These are phyloP conservation scores for Neotoxoptera formosana DNA, from an alignment of 1,140 invertebrate species.

Conservation along the genomic window DNA sequence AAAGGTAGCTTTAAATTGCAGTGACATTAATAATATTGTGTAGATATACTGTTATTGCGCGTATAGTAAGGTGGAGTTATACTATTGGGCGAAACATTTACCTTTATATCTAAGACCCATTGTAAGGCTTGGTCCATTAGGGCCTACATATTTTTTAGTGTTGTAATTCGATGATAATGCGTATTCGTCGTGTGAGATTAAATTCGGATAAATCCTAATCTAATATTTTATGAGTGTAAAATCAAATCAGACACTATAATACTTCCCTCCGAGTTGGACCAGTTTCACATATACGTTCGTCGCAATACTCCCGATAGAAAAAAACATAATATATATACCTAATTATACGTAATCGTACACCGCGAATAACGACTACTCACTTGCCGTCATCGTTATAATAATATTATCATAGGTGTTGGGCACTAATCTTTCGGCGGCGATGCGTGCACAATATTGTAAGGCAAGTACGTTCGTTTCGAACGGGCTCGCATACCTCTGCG, in stretches of 20 bases:
- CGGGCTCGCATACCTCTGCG: neutral
- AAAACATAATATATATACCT: neutral
- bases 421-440: too few relatives aligned
- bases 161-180: neutral
- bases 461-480: neutral
- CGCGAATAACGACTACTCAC: neutral
- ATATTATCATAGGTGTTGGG: neutral
- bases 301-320: neutral
- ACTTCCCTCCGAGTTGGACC: neutral
- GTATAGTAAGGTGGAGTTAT: neutral
- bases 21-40: neutral
- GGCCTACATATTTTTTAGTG: neutral
- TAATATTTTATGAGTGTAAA: neutral
- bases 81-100: neutral
- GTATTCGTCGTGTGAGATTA: neutral
- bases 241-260: neutral
- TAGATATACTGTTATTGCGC: too few relatives aligned
- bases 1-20: neutral
- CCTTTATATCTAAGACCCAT: neutral
- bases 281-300: neutral
- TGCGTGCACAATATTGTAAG: neutral
- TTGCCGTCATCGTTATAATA: neutral
- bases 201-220: neutral
- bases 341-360: neutral
- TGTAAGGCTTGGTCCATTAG: too few relatives aligned